phyloP scores from a whole-genome alignment of 2,888 invertebrate species.

The Pachydiplax longipennis region DNA sequence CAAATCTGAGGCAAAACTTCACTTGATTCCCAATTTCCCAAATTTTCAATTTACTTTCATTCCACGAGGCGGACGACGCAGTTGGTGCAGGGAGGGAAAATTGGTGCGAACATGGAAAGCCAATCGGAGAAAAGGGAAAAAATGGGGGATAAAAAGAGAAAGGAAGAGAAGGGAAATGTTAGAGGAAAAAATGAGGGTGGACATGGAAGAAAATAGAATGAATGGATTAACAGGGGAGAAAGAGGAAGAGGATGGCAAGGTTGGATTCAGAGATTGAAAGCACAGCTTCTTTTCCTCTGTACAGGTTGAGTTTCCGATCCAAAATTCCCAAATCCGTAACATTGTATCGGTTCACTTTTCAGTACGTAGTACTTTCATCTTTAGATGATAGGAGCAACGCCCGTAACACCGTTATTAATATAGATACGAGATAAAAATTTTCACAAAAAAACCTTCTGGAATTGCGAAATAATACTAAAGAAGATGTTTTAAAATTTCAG shows the following conservation, averaged over 20 bases:
- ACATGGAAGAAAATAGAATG: not conserved
- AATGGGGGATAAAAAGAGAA: not conserved
- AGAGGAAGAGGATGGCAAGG: not conserved
- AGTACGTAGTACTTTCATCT: too few species aligned
- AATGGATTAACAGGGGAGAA: not conserved
- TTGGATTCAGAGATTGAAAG: too few species aligned
- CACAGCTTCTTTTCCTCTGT: too few species aligned
- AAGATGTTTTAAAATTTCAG: too few species aligned
- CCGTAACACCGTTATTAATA: too few species aligned
- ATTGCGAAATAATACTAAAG: too few species aligned
- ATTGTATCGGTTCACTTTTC: too few species aligned
- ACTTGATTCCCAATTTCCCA: not conserved
- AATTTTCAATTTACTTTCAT: conserved; percentile 15
- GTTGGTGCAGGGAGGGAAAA: not conserved
- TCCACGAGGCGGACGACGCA: not conserved
- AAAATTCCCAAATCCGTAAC: too few species aligned
- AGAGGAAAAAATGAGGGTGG: not conserved
- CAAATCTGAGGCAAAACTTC: not conserved
- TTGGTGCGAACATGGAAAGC: not conserved
- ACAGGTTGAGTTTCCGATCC: too few species aligned
- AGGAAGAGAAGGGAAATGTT: not conserved
- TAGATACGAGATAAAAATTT: too few species aligned
- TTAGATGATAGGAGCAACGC: too few species aligned
- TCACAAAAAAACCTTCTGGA: too few species aligned
- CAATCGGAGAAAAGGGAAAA: not conserved